phyloP scores from a whole-genome alignment of 2,797 vertebrate species.

The Cyclura pinguis region DNA sequence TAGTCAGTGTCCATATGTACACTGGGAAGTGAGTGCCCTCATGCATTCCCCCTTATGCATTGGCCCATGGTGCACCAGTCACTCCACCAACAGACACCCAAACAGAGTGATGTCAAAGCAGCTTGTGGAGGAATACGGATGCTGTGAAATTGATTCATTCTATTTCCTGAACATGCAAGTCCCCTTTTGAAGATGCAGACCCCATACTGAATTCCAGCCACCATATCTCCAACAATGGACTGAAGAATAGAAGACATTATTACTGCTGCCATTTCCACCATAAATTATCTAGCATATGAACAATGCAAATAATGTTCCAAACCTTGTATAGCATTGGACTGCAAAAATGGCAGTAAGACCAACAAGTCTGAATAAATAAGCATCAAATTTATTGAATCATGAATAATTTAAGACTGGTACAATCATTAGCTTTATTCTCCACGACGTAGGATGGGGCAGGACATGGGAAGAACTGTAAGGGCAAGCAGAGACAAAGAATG shows the following conservation, averaged over 20 bases:
- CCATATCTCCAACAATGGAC: too few species aligned
- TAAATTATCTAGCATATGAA: neutral
- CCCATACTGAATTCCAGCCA: neutral
- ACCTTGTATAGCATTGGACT: neutral
- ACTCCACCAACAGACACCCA: too few species aligned
- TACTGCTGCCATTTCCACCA: neutral
- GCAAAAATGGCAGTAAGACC: conserved; percentile 62
- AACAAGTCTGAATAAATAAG: conserved; percentile 92
- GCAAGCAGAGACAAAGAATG: conserved; percentile 63
- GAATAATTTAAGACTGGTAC: conserved; percentile 99
- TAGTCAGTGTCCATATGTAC: too few species aligned
- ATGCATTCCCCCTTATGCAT: too few species aligned
- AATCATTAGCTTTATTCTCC: conserved; percentile 92
- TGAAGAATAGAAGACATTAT: too few species aligned
- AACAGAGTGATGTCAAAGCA: too few species aligned
- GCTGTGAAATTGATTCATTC: too few species aligned
- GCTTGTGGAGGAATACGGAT: too few species aligned
- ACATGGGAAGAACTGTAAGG: conserved; percentile 23
- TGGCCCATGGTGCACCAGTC: too few species aligned
- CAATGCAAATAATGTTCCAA: neutral
- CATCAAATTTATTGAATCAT: conserved; percentile 97
- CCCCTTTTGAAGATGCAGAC: too few species aligned
- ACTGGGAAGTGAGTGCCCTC: too few species aligned
- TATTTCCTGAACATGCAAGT: too few species aligned
- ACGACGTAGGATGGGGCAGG: conserved; percentile 68